Base-by-base conservation (phyloP, 2,888 invertebrate genomes). In the Theretra japonica region DNA sequence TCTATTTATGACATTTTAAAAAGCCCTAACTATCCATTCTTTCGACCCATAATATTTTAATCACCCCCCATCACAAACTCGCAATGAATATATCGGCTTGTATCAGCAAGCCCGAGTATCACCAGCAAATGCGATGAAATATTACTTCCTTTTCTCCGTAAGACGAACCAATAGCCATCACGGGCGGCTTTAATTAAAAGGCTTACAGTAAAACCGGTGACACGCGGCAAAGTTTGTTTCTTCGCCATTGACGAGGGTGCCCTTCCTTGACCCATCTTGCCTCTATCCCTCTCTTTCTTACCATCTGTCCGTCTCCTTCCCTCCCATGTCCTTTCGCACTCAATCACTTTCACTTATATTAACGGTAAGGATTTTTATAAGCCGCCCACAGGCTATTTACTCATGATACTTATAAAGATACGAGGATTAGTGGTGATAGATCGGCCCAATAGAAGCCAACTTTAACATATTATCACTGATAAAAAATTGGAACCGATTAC, bases 331-430 rank as follows among this genome's bases (percentile, higher is more conserved):
- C 65, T 75, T 72, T 76, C 76, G 73, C 83, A 83, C 86, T 87
- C 88, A 86, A 88, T 89, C 88, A 86, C 86, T 85, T 80, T 83
- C 83, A 81, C 82, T 86, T 83, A 69, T 69, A 69, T 69, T 72
- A 72, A 69, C 23, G 60, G 33, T 30, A 41, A 60, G 70, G 72
- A 70, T 70, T 70, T 72, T 72, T 72, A 70, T 65, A 72, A 70
- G 70, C 57, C 50, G 57, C 25, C 73, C 56, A 33, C 62, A 25
- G 58, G 33, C 48, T 68, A 57, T 71, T 71, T 68, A 48, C 69
- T 30, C 25, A 59, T 68, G 23, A 69, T 75, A 73, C 60, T 75
- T 72, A 75, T 73, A 70, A 69, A 50, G 60, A 70, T 53, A 56
- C 33, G 50, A 53, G 25, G 70, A 65, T 70, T 65, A 65, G 65